Conservation (phyloP, 2,113 vertebrate genomes). For the Willisornis vidua region DNA sequence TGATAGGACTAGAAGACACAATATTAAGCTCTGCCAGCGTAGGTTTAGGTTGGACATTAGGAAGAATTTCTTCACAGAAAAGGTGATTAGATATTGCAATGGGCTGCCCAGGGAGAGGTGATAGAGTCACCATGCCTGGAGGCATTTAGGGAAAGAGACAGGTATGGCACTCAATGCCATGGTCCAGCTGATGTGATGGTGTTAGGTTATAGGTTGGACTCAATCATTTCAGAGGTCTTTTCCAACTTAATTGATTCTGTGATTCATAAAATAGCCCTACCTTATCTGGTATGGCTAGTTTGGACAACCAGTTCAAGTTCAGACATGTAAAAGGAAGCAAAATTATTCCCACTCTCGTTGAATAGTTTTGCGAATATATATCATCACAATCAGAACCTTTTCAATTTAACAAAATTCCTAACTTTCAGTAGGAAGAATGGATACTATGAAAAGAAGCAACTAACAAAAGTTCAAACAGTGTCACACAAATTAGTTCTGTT, state of each 20-base stretch:
- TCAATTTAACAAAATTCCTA: background rate
- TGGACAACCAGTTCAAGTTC: background rate
- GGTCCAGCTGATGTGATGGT: background rate
- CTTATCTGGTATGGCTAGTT: background rate
- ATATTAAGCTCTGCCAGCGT: background rate
- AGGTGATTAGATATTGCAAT: background rate
- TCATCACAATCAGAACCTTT: background rate
- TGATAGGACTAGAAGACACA: background rate
- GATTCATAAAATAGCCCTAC: background rate
- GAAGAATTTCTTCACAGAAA: background rate
- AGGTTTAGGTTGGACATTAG: background rate
- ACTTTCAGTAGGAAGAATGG: background rate
- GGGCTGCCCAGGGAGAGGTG: background rate
- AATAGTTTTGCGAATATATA: background rate
- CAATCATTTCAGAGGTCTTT: background rate
- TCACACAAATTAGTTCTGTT: background rate
- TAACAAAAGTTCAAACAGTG: background rate
- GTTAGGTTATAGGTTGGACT: background rate
- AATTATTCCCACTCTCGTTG: background rate
- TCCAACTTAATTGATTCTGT: background rate
- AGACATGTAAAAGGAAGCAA: background rate
- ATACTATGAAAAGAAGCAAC: background rate
- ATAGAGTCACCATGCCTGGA: background rate
- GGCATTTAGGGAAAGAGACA: background rate
- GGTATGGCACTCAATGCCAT: background rate